A percentile compares a stretch with the other conserved stretches of the same genome.
Evolutionary conservation across 2,888 invertebrate species (phyloP).

Genomic region (Drosophila prolongata): DNA sequence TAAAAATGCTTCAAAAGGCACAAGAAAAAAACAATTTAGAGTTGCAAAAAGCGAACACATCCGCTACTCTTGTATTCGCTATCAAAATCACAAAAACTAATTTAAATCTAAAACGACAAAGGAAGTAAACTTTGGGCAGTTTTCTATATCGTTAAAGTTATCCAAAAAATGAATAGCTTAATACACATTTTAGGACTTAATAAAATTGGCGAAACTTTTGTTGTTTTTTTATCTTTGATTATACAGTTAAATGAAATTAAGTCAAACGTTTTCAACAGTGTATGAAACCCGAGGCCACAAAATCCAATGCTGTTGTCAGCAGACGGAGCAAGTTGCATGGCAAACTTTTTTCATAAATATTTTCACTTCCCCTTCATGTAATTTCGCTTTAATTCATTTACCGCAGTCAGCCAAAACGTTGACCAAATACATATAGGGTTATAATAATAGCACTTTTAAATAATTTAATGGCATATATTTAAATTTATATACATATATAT

Average conservation of each 20-base stretch:
- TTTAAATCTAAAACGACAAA: neutral
- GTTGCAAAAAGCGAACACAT: neutral
- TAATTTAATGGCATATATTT: too few species aligned
- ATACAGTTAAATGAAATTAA: too few species aligned
- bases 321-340: neutral
- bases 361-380: neutral
- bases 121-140: neutral
- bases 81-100: neutral
- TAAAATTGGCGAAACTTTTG: neutral
- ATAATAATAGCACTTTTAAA: neutral
- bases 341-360: neutral
- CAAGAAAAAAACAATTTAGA: neutral
- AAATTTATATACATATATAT: too few species aligned
- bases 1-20: neutral
- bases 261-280: too few species aligned
- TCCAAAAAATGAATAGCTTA: too few species aligned
- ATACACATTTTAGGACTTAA: neutral
- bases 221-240: too few species aligned
- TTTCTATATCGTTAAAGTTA: too few species aligned
- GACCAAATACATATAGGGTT: neutral
- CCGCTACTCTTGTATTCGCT: neutral
- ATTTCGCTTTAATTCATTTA: neutral
- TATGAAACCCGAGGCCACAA: too few species aligned
- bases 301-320: too few species aligned
- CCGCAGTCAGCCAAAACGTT: neutral